phyloP scores from a whole-genome alignment of 2,113 vertebrate species.

The Echinops telfairi region DNA sequence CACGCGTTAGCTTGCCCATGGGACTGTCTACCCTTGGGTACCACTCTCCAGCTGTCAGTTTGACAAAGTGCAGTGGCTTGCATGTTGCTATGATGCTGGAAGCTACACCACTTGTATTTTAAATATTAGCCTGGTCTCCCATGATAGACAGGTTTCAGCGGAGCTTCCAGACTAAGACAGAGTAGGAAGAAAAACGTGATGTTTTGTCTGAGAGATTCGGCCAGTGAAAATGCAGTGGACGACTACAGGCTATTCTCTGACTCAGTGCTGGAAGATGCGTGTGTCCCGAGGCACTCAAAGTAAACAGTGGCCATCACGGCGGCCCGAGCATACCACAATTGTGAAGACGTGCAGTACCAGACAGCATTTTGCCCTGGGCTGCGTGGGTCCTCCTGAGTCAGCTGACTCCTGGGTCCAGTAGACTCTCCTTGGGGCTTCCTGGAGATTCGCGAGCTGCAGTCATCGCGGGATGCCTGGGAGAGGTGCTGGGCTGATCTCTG shows the following conservation, averaged over 20 bases:
- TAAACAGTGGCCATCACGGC: background rate
- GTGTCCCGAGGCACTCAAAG: background rate
- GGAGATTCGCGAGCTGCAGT: background rate
- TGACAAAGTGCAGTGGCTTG: background rate
- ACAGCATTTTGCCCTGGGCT: background rate
- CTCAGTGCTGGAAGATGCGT: background rate
- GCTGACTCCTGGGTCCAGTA: background rate
- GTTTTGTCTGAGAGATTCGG: background rate
- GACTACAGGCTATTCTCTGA: background rate
- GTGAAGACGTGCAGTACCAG: background rate
- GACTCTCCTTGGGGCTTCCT: background rate
- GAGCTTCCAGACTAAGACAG: background rate
- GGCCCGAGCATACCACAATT: background rate
- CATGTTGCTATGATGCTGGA: background rate
- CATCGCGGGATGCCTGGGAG: background rate
- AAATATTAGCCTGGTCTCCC: background rate
- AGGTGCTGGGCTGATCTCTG: background rate
- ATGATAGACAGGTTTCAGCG: background rate
- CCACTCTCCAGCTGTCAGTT: background rate
- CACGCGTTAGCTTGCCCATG: background rate
- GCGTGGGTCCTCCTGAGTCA: background rate
- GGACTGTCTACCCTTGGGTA: background rate
- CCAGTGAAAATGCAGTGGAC: background rate
- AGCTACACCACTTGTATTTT: background rate
- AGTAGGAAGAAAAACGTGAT: background rate